A percentile compares a stretch with the other conserved stretches of the same genome.
phyloP scores from a whole-genome alignment of 1,140 invertebrate genomes.

The Drosophila nigrodunni region DNA sequence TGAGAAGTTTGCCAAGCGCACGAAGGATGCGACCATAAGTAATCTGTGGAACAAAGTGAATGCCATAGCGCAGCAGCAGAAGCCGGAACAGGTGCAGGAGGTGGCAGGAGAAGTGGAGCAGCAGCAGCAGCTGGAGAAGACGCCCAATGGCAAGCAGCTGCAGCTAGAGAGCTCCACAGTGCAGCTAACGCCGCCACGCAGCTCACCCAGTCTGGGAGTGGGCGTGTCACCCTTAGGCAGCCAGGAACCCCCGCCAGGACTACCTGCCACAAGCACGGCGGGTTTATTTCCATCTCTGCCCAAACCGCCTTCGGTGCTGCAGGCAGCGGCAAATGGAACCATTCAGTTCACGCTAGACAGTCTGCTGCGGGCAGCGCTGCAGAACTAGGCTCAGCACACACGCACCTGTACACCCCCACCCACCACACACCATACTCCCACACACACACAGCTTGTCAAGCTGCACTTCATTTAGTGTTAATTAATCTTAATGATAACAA shows the following conservation, averaged over 20 bases:
- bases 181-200: conserved; percentile 32
- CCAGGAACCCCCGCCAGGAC: conserved; percentile 38
- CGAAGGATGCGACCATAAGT: conserved; percentile 62
- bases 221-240: conserved; percentile 39
- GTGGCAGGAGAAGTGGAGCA: background rate
- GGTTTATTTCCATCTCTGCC: conserved; percentile 64
- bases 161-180: background rate
- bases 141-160: conserved; percentile 41
- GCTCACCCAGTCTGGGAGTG: too few species aligned
- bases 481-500: background rate
- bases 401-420: too few species aligned
- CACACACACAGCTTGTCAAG: background rate
- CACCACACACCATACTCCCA: too few species aligned
- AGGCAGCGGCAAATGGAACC: conserved; percentile 68
- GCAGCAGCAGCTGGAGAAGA: conserved; percentile 22
- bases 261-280: conserved; percentile 18
- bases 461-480: too few species aligned
- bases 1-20: conserved; percentile 76
- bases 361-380: conserved; percentile 72
- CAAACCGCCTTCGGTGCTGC: conserved; percentile 69
- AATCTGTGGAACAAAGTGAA: conserved; percentile 74
- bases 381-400: conserved; percentile 51
- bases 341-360: conserved; percentile 69
- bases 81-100: conserved; percentile 10
- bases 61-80: conserved; percentile 57